These are phyloP conservation scores for Amniataba percoides DNA, from an alignment of 2,797 vertebrate genomes.

Conservation along the genomic window DNA sequence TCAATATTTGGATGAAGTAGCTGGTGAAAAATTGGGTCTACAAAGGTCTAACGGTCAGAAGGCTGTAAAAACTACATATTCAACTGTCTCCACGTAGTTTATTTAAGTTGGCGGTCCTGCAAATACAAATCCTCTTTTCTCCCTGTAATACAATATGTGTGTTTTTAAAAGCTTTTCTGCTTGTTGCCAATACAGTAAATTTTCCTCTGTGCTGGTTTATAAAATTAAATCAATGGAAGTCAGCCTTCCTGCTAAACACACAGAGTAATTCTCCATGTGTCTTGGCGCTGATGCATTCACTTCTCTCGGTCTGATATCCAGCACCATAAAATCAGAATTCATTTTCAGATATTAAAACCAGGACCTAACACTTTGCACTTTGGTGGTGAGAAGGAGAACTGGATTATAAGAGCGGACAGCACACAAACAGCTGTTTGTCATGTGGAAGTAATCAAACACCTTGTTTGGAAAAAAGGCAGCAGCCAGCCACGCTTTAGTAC, in stretches of 20 bases:
- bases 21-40: not conserved
- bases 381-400: not conserved
- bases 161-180: not conserved
- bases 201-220: conserved; percentile 5
- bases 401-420: not conserved
- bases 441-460: conserved; percentile 15
- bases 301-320: conserved; percentile 12
- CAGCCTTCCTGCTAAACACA: conserved; percentile 12
- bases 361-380: not conserved
- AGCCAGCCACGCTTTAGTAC: not conserved
- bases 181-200: not conserved
- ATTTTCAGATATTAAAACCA: conserved; percentile 21
- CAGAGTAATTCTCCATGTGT: conserved; percentile 34
- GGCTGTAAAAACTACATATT: not conserved
- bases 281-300: not conserved
- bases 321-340: not conserved
- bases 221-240: conserved; percentile 4
- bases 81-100: not conserved
- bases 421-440: conserved; percentile 11
- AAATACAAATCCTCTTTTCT: not conserved
- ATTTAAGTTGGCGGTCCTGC: not conserved
- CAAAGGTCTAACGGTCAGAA: not conserved
- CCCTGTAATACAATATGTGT: not conserved
- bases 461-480: not conserved
- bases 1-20: not conserved